These are phyloP conservation scores for Virgularia gustaviana DNA, from an alignment of 92 coral and sea anemone genomes.

Conservation along the genomic window DNA sequence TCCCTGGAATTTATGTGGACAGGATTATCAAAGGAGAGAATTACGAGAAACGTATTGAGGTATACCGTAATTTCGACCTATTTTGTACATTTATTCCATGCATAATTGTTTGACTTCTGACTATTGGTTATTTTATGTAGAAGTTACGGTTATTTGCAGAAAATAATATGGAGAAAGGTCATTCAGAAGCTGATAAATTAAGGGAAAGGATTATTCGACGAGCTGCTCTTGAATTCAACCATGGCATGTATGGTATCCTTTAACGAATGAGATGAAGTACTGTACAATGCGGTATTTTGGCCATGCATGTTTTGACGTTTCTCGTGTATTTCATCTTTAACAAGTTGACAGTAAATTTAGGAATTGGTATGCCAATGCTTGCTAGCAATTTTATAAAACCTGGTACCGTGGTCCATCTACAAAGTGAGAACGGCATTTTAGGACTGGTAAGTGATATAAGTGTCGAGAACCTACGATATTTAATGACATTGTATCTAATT, in stretches of 20 bases:
- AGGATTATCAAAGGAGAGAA: slow-evolving; percentile 75
- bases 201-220: slow-evolving; percentile 84
- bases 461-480: neutral
- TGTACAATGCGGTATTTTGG: neutral
- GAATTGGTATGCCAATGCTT: slow-evolving; percentile 98
- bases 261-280: neutral
- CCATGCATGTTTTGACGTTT: neutral
- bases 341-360: slow-evolving; percentile 77
- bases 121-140: neutral
- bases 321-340: slow-evolving; percentile 35
- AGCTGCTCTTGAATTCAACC: slow-evolving; percentile 89
- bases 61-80: neutral
- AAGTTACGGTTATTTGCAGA: slow-evolving; percentile 29
- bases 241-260: slow-evolving; percentile 99
- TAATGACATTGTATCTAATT: neutral
- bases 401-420: slow-evolving; percentile 75
- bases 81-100: neutral
- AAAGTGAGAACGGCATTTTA: slow-evolving; percentile 93
- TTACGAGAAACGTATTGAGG: slow-evolving; percentile 90
- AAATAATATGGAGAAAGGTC: neutral
- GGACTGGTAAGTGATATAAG: slow-evolving; percentile 71
- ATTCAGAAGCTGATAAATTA: slow-evolving; percentile 68
- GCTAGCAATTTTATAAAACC: slow-evolving; percentile 91
- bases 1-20: slow-evolving; percentile 82
- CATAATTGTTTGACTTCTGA: neutral